Evolutionary conservation across 1,140 invertebrate species (phyloP).

Genomic region (Magallana gigas): DNA sequence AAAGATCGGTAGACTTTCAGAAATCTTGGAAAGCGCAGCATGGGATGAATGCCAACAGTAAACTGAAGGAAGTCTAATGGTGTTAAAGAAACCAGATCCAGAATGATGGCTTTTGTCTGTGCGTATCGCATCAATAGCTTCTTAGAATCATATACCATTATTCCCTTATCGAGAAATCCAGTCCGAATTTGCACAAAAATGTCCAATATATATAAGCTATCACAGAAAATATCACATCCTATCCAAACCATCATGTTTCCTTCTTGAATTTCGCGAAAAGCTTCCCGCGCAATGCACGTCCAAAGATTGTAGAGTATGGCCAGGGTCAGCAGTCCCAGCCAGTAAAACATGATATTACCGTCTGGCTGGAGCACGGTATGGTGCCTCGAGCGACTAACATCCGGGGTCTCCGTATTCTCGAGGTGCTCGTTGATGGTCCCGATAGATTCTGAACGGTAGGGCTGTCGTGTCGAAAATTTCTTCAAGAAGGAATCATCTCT

Average conservation of each 20-base stretch:
- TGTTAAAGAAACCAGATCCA: conserved; percentile 90
- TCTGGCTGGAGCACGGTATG: conserved; percentile 93
- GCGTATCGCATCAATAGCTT: conserved; percentile 94
- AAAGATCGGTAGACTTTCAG: conserved; percentile 92
- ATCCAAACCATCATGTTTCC: conserved; percentile 86
- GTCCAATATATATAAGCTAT: conserved; percentile 92
- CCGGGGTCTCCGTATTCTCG: conserved; percentile 36
- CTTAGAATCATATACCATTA: conserved; percentile 94
- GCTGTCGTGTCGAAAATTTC: conserved; percentile 93
- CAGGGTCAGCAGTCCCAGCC: conserved; percentile 92
- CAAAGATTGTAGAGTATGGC: conserved; percentile 97
- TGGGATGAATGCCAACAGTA: conserved; percentile 73
- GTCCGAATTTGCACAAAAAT: conserved; percentile 94
- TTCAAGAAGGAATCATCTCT: conserved; percentile 96
- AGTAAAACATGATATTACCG: conserved; percentile 96
- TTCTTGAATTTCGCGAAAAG: conserved; percentile 91
- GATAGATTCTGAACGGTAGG: conserved; percentile 53
- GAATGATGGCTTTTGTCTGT: conserved; percentile 89
- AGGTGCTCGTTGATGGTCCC: conserved; percentile 48
- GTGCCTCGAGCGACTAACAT: conserved; percentile 79
- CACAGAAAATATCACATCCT: conserved; percentile 89
- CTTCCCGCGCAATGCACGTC: conserved; percentile 96
- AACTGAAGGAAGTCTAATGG: conserved; percentile 92
- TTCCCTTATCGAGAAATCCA: conserved; percentile 96
- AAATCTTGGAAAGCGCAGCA: conserved; percentile 81